A percentile compares a stretch with the other conserved stretches of the same genome.
Conservation (phyloP, 2,888 invertebrate genomes). For the Cryptophagus acutangulus region DNA sequence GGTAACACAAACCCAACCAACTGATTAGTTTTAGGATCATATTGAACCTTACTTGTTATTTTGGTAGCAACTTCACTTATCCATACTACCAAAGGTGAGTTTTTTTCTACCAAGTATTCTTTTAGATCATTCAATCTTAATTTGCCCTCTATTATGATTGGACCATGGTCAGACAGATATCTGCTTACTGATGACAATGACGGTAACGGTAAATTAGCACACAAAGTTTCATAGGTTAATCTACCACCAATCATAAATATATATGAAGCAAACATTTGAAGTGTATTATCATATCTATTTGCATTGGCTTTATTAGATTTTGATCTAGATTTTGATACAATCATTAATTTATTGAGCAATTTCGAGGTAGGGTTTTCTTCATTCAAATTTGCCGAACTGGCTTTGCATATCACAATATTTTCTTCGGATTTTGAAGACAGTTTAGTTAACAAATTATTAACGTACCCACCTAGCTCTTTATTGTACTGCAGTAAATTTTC, state of each 20-base stretch:
- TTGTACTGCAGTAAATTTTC: neutral
- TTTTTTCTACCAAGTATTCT: constrained; percentile 16
- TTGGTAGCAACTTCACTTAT: constrained; percentile 29
- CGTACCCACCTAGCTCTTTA: neutral
- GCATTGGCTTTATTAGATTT: neutral
- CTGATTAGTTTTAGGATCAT: constrained; percentile 21
- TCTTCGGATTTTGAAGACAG: neutral
- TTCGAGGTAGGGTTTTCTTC: neutral
- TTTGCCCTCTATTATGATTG: constrained; percentile 23
- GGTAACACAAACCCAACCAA: constrained; percentile 27
- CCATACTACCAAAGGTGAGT: constrained; percentile 20
- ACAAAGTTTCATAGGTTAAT: constrained; percentile 24
- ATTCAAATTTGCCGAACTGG: neutral
- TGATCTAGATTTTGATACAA: neutral
- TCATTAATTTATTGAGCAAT: neutral
- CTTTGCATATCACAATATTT: neutral
- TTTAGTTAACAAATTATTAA: neutral
- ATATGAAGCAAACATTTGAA: constrained; percentile 5
- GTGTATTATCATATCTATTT: neutral
- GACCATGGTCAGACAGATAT: constrained; percentile 11
- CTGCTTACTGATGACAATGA: constrained; percentile 19
- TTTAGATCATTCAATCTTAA: too few species aligned
- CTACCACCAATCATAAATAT: constrained; percentile 20
- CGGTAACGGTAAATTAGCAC: constrained; percentile 21
- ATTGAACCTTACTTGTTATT: constrained; percentile 21